Evolutionary conservation across 2,797 vertebrate genomes (phyloP).

Genomic region (Macrochelys suwanniensis): DNA sequence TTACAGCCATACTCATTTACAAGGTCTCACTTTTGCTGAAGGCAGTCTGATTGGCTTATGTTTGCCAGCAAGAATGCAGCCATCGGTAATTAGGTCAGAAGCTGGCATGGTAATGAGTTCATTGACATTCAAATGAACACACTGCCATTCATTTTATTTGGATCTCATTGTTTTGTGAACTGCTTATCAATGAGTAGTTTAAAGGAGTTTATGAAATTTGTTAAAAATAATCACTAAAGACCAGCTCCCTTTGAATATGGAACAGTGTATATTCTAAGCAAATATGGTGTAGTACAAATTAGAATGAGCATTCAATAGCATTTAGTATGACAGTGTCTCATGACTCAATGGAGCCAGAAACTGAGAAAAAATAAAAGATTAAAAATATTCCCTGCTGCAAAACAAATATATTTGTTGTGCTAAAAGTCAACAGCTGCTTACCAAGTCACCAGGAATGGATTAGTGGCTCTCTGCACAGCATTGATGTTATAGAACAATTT

Average conservation of each 20-base stretch:
- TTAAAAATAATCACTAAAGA: slow-evolving; percentile 45
- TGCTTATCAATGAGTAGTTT: slow-evolving; percentile 66
- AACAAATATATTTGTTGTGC: not conserved
- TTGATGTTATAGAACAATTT: not conserved
- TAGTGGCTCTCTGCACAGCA: not conserved
- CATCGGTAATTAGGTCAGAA: slow-evolving; percentile 72
- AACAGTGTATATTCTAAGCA: slow-evolving; percentile 40
- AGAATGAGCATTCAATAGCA: not conserved
- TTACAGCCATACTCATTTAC: slow-evolving; percentile 8
- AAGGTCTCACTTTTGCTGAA: slow-evolving; percentile 20
- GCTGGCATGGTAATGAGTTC: slow-evolving; percentile 69
- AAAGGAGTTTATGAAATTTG: slow-evolving; percentile 64
- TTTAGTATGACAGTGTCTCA: not conserved
- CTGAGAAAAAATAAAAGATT: slow-evolving; percentile 8
- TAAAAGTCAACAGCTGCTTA: not conserved
- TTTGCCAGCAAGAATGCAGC: slow-evolving; percentile 68
- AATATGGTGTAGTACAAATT: not conserved
- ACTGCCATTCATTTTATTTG: slow-evolving; percentile 66
- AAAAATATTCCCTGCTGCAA: not conserved
- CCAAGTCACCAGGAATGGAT: not conserved
- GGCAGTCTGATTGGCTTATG: slow-evolving; percentile 11
- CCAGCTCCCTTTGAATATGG: slow-evolving; percentile 40
- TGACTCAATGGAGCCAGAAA: not conserved
- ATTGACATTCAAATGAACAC: slow-evolving; percentile 78
- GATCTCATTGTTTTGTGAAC: slow-evolving; percentile 62